Evolutionary conservation across 2,888 invertebrate genomes (phyloP).

Genomic region (Agonopterix subpropinquella): DNA sequence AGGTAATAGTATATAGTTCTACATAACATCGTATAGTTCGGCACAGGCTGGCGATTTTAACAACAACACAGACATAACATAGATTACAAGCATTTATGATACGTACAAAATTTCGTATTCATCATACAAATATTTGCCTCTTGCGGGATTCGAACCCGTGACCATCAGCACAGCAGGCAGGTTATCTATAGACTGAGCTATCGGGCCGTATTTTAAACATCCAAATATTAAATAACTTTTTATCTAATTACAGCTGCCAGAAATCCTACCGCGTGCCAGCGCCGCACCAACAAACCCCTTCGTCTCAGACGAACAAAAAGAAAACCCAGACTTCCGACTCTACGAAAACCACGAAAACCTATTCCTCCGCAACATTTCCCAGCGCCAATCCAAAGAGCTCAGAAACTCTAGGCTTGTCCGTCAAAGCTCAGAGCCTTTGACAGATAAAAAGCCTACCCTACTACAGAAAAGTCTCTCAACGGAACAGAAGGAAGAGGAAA

Average conservation of each 20-base stretch:
- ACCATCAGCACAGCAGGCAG: too few relatives aligned
- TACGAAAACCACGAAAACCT: conserved; percentile 67
- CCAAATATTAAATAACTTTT: too few relatives aligned
- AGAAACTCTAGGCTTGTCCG: conserved; percentile 49
- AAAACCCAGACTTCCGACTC: conserved; percentile 39
- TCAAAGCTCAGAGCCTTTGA: conserved; percentile 60
- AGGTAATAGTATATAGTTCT: too few relatives aligned
- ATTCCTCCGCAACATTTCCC: conserved; percentile 60
- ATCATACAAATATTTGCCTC: too few relatives aligned
- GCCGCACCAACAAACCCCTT: conserved; percentile 53
- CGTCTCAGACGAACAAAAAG: conserved; percentile 34
- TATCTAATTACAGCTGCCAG: conserved; percentile 41
- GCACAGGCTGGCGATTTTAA: too few relatives aligned
- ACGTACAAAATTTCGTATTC: too few relatives aligned
- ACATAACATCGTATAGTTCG: too few relatives aligned
- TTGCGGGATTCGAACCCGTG: too few relatives aligned
- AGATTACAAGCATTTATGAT: too few relatives aligned
- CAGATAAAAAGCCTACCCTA: conserved; percentile 40
- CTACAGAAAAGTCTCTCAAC: conserved; percentile 61
- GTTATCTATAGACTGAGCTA: too few relatives aligned
- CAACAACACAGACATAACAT: too few relatives aligned
- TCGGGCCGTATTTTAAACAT: too few relatives aligned
- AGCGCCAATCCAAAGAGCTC: conserved; percentile 56
- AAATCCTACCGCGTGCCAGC: conserved; percentile 53
- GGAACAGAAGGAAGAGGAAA: conserved; percentile 39